Conservation (phyloP, 2,113 vertebrate species). For the Myotis brandtii region DNA sequence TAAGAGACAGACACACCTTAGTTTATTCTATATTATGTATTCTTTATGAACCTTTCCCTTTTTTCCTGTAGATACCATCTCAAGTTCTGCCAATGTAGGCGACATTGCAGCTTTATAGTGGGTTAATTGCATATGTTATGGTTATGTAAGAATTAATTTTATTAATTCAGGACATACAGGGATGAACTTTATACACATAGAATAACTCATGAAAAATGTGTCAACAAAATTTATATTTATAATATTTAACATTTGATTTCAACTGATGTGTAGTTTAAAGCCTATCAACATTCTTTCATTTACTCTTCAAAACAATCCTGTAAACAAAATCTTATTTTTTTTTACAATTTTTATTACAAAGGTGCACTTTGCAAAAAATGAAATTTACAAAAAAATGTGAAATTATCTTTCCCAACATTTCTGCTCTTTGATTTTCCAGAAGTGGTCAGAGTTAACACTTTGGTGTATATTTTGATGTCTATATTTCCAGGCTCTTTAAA, state of each 20-base stretch:
- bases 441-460: neutral
- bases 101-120: neutral
- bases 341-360: neutral
- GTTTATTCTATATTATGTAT: neutral
- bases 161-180: neutral
- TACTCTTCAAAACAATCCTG: slow-evolving; percentile 20
- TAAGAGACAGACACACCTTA: neutral
- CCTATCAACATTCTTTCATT: neutral
- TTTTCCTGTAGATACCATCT: neutral
- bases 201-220: neutral
- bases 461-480: neutral
- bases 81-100: neutral
- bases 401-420: neutral
- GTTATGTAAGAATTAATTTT: neutral
- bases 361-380: neutral
- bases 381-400: neutral
- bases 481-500: neutral
- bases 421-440: neutral
- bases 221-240: neutral
- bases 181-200: neutral
- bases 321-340: neutral
- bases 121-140: neutral
- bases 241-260: slow-evolving; percentile 16
- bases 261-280: neutral
- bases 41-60: neutral